Percentiles rank a stretch among this genome's conserved stretches.
Evolutionary conservation across 2,797 vertebrate genomes (phyloP).

Genomic region (Eleutherodactylus coqui): DNA sequence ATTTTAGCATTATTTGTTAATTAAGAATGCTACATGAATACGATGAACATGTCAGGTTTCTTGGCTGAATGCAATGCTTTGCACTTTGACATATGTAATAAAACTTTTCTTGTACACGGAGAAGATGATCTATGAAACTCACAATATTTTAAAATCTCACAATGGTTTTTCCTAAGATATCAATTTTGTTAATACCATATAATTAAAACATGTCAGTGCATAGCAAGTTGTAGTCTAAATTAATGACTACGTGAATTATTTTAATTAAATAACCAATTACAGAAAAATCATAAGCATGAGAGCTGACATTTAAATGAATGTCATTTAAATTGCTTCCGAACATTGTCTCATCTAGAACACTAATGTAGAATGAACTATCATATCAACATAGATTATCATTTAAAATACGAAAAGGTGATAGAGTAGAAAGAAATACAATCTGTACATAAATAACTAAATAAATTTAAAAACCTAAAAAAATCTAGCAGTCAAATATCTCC

Average conservation of each 20-base stretch:
- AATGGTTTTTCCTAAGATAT: conserved; percentile 99
- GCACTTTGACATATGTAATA: conserved; percentile 63
- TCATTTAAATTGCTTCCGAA: conserved; percentile 99
- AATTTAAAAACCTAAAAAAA: conserved; percentile 69
- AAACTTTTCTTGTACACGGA: conserved; percentile 82
- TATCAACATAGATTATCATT: conserved; percentile 99
- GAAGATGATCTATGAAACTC: conserved; percentile 99
- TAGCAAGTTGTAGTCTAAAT: conserved; percentile 99
- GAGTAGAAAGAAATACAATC: conserved; percentile 47
- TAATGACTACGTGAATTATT: conserved; percentile 99
- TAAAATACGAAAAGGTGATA: conserved; percentile 67
- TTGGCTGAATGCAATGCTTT: conserved; percentile 61
- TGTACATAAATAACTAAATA: conserved; percentile 63
- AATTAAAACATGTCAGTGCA: conserved; percentile 99
- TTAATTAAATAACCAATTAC: conserved; percentile 99
- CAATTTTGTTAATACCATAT: conserved; percentile 99
- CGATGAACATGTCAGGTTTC: conserved; percentile 70
- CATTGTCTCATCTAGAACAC: conserved; percentile 99
- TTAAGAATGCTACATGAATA: conserved; percentile 68
- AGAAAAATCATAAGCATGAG: conserved; percentile 99
- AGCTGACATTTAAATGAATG: conserved; percentile 99
- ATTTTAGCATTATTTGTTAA: conserved; percentile 72
- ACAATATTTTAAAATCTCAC: conserved; percentile 99
- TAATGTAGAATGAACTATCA: conserved; percentile 99
- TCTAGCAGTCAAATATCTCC: conserved; percentile 59